These are phyloP conservation scores for Cyphotilapia sp. DNA, from an alignment of 2,113 vertebrate species.

Conservation along the genomic window DNA sequence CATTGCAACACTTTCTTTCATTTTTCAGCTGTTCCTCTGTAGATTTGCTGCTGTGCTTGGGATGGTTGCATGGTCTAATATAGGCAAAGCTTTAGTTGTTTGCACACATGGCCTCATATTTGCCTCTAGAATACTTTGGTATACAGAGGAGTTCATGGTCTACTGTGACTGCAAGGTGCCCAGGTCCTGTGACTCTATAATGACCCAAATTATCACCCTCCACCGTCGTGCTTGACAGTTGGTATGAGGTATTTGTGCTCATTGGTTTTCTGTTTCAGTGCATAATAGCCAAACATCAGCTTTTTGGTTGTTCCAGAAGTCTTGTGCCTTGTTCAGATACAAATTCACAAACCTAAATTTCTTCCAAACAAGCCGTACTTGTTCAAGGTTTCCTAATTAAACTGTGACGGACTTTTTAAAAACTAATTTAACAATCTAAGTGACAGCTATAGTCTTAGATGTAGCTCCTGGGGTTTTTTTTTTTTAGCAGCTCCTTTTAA, in stretches of 20 bases:
- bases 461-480: not conserved
- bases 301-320: not conserved
- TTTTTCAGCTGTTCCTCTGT: not conserved
- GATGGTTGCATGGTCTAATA: not conserved
- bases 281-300: not conserved
- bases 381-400: not conserved
- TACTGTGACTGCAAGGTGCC: not conserved
- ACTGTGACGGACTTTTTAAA: accelerated
- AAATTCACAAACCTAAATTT: not conserved
- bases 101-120: not conserved
- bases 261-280: not conserved
- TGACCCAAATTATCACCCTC: not conserved
- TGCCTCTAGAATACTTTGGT: not conserved
- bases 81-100: not conserved
- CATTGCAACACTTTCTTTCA: not conserved
- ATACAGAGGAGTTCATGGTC: not conserved
- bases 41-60: not conserved
- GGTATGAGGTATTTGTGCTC: not conserved
- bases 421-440: not conserved
- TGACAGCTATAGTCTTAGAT: not conserved
- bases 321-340: not conserved
- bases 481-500: not conserved
- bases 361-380: not conserved
- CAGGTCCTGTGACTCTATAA: not conserved
- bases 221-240: accelerated